phyloP scores from a whole-genome alignment of 2,797 vertebrate species.

The Strix occidentalis region DNA sequence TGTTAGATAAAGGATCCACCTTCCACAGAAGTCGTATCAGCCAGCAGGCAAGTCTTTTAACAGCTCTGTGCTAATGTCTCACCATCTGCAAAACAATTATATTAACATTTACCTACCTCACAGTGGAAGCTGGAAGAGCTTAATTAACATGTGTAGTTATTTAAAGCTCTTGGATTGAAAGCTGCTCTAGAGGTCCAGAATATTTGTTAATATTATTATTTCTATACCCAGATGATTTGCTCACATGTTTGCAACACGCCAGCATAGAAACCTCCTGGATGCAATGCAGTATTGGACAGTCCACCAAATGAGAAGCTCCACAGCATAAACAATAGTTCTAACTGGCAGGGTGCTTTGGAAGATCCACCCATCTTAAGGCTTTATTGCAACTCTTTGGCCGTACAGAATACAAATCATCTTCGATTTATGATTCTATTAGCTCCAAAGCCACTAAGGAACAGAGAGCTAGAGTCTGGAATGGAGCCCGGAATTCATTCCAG shows the following conservation, averaged over 20 bases:
- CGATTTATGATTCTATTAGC: neutral
- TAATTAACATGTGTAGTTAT: conserved; percentile 27
- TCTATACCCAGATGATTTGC: neutral
- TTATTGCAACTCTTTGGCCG: neutral
- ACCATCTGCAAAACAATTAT: neutral
- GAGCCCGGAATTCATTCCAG: neutral
- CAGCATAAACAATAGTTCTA: neutral
- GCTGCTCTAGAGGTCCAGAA: neutral
- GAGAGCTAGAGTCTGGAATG: neutral
- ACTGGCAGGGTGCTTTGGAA: conserved; percentile 7
- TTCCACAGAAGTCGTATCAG: neutral
- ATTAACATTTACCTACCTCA: neutral
- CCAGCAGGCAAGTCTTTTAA: neutral
- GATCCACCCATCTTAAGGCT: neutral
- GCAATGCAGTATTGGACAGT: neutral
- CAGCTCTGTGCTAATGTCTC: neutral
- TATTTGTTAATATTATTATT: neutral
- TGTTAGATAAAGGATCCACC: neutral
- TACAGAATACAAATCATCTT: conserved; percentile 6
- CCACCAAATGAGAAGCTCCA: neutral
- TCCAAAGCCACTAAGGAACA: conserved; percentile 6
- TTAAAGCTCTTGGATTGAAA: conserved; percentile 15
- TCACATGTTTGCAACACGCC: neutral
- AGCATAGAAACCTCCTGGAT: neutral
- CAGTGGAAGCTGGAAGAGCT: neutral